phyloP scores from a whole-genome alignment of 2,888 invertebrate genomes.

The Polyploca ridens region DNA sequence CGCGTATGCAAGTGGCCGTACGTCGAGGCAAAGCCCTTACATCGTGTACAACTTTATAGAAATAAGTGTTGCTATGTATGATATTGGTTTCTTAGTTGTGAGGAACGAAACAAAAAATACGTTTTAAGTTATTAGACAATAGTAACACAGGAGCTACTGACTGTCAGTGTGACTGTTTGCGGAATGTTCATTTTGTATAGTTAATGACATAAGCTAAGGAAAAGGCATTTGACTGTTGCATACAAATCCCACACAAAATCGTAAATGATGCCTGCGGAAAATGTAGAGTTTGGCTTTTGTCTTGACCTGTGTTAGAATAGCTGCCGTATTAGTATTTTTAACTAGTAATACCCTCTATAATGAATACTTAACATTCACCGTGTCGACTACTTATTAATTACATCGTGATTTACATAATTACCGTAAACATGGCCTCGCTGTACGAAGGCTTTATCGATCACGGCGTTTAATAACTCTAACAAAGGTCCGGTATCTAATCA shows the following conservation, averaged over 20 bases:
- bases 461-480: constrained; percentile 1
- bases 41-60: constrained; percentile 1
- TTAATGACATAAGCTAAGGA: too few species aligned
- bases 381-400: constrained; percentile 20
- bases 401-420: constrained; percentile 26
- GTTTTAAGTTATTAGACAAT: not conserved
- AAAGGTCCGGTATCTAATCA: constrained; percentile 6
- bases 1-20: constrained; percentile 32
- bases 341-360: constrained; percentile 5
- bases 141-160: too few species aligned
- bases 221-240: too few species aligned
- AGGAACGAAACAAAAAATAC: not conserved
- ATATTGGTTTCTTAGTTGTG: not conserved
- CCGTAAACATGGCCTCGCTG: constrained; percentile 17
- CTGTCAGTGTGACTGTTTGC: too few species aligned
- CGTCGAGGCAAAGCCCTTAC: constrained; percentile 21
- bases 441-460: constrained; percentile 13
- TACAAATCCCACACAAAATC: too few species aligned
- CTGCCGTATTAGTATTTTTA: too few species aligned
- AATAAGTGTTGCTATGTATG: not conserved
- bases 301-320: too few species aligned
- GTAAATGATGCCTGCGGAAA: too few species aligned
- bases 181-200: too few species aligned
- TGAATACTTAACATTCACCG: constrained; percentile 21
- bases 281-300: too few species aligned